Evolutionary conservation across 2,113 vertebrate species (phyloP), one percentile per base, ranked within the genome.

Genomic region (Sitta europaea): DNA sequence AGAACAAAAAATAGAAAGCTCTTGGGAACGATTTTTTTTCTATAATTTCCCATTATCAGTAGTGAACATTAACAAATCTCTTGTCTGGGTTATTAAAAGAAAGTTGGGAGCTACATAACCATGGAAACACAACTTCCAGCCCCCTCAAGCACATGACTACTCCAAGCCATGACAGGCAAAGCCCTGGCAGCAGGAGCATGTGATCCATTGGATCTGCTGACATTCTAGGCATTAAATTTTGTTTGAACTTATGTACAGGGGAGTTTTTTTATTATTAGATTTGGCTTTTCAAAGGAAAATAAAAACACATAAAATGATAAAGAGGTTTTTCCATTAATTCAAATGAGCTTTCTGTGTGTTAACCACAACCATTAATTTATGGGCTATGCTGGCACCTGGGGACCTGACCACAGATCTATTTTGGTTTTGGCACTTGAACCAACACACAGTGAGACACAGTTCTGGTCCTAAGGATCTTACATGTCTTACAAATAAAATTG

Each of bases 41-140:
- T 79, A 12, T 77, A 63, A 83, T 35, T 86, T 93, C n/a, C 63
- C 45, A 80, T 86, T 92, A 94, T 80, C 65, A 74, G 36, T 62
- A 80, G 12, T 62, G 86, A 95, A 90, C 75, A 91, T 89, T 86
- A 94, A 90, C 33, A 93, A 79, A 90, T 88, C 58, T 92, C 80
- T 90, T 84, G 92, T 96, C 92, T 93, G 75, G 29, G 51, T 87
- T 97, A 96, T 93, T 95, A 96, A 94, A 95, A 95, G 94, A 88
- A 92, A 93, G 87, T 83, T 6, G 10, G 77, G 90, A 95, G 85
- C 51, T 86, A 51, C 28, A 96, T 88, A 92, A 94, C 93, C 94
- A 93, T 97, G 93, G 94, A 96, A 96, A 97, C 92, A 89, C 25
- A 91, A 83, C 29, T 91, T 91, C 53, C 92, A 95, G 25, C 91